Evolutionary conservation across 1,140 invertebrate genomes (phyloP), one percentile per base, ranked within the genome.

Genomic region (Trichonephila clavata): DNA sequence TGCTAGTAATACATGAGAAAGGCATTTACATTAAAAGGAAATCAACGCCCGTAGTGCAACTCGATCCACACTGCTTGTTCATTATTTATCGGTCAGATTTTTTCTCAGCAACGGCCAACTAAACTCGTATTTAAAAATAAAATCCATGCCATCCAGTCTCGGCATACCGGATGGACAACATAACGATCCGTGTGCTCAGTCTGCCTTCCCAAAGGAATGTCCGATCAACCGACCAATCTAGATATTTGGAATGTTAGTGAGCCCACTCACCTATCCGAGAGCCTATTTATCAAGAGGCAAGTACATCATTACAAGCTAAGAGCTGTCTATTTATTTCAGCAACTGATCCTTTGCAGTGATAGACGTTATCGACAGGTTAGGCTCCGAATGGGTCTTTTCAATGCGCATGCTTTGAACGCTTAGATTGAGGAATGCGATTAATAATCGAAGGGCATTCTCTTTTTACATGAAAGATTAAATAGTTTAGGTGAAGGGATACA

Each of bases 241-340:
- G 81, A 84, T 84, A 84, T 84, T 59, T 84, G 81, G 81, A 84
- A 84, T 84, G 81, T 57, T 84, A 50, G 57, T 24, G 43, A 84
- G 81, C 81, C 81, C 81, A 84, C 81, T 84, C 81, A 84, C 43
- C 81, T 59, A 59, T 50, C 81, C 57, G 43, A 59, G 57, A 84
- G 81, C 81, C 81, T 84, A 84, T 84, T 84, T 84, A 84, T 84
- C 81, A 84, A 84, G 81, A 84, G 81, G 57, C 81, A 27, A 84
- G 81, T 57, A 57, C 81, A 84, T 84, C 81, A 84, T 84, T 84
- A 84, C 81, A 59, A 50, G 81, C 57, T 59, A 84, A 84, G 57
- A 84, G 81, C 81, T 84, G 81, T 84, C 81, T 84, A 84, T 84
- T 59, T 84, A 59, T 57, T 77, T 77, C 71, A 77, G 71, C 71